Evolutionary conservation across 2,888 invertebrate genomes (phyloP), one percentile per base, ranked within the genome.

Genomic region (Spialia ferax): DNA sequence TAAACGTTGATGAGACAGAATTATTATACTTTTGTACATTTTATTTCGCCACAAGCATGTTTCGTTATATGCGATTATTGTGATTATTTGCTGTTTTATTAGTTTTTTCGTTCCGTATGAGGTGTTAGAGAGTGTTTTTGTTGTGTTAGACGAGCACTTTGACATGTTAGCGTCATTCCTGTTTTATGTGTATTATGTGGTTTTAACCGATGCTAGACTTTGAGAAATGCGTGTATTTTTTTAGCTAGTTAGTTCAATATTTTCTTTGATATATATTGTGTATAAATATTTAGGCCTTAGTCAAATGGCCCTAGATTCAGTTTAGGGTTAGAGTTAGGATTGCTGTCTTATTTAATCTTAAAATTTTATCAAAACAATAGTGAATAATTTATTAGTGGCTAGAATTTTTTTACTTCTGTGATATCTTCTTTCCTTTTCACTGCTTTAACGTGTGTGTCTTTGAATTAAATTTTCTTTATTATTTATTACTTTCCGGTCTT

Each of bases 41-140:
- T 57, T 65, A 35, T 68, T 64, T 63, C 23, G 72, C 72, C 67
- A 70, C 23, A 59, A 48, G 64, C 64, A 64, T 66, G 64, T 35
- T 32, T 13, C 23, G 22, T 48, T 18, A 29, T 11, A 48, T 48
- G 10, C 20, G 15, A 48, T 55, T 15, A 29, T 18, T 5, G 1
- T 26, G 42, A 60, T 52, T 62, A 35, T 57, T 35, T 64, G 32
- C 42, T 48, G 22, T 64, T 64, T 3, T 15, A 23, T 23, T 52
- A 23, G 22, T 52, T 52, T 23, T 45, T 63, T 22, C 10, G 26
- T 48, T 56, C 32, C 22, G 11, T 63, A 22, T 56, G 42, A n/a
- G 20, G 48, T 60, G 48, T 20, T 50, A 26, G 7, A 3, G n/a
- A 26, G 15, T 23, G 22, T n/a, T 54, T 54, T 54, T n/a, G 13